Evolutionary conservation across 2,888 invertebrate species (phyloP).

Genomic region (Heterodera filipjevi): DNA sequence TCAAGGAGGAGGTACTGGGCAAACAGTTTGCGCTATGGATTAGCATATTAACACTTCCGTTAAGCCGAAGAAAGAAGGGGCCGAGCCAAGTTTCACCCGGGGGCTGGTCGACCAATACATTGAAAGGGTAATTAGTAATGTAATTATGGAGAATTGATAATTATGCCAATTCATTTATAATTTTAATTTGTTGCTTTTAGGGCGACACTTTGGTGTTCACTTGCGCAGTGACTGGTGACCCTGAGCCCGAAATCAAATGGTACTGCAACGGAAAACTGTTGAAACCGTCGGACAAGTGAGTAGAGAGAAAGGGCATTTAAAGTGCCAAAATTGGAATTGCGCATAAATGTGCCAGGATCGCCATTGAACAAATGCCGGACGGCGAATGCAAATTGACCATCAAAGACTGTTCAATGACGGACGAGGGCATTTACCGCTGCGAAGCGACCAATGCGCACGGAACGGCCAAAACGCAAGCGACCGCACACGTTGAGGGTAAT

Average conservation of each 20-base stretch:
- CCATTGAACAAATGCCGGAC: conserved; percentile 54
- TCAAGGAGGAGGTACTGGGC: conserved; percentile 47
- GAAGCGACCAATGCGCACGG: conserved; percentile 63
- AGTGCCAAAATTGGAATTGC: background rate
- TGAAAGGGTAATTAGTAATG: conserved; percentile 6
- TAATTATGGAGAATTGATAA: too few relatives aligned
- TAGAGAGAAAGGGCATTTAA: too few relatives aligned
- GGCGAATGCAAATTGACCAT: conserved; percentile 57
- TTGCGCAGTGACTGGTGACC: conserved; percentile 64
- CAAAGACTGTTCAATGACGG: conserved; percentile 58
- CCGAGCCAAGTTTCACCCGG: conserved; percentile 40
- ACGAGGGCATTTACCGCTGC: conserved; percentile 64
- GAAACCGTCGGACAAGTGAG: conserved; percentile 43
- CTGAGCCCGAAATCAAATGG: conserved; percentile 60
- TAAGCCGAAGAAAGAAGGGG: conserved; percentile 58
- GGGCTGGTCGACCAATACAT: conserved; percentile 28
- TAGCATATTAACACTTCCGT: background rate
- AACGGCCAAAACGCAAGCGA: conserved; percentile 62
- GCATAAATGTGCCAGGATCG: conserved; percentile 28
- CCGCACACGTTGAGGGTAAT: conserved; percentile 68
- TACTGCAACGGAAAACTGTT: conserved; percentile 64
- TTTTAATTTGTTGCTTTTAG: too few relatives aligned
- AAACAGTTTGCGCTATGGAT: background rate
- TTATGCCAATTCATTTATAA: too few relatives aligned
- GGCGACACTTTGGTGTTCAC: conserved; percentile 59